These are phyloP conservation scores for Butorides virescens DNA, from an alignment of 2,113 vertebrate genomes.

Conservation along the genomic window DNA sequence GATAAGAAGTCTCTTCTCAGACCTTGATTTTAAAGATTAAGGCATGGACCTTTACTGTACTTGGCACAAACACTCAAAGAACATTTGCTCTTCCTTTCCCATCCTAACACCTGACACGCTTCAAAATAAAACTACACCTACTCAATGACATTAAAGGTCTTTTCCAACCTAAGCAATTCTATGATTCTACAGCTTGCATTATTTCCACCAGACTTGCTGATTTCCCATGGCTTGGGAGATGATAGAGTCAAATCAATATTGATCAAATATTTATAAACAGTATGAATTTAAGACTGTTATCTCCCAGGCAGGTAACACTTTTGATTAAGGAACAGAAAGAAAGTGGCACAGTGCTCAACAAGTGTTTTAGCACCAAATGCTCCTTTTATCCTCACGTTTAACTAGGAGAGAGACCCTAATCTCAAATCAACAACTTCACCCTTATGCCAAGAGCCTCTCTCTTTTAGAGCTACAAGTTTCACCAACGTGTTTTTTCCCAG, in stretches of 20 bases:
- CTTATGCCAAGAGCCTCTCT: neutral
- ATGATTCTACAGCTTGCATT: neutral
- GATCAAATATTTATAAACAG: slow-evolving; percentile 23
- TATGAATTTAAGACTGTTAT: neutral
- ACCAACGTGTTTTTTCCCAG: neutral
- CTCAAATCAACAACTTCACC: neutral
- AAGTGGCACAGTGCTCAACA: rapidly evolving
- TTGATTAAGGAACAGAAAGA: neutral
- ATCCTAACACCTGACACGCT: neutral
- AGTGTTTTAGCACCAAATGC: neutral
- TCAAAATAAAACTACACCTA: neutral
- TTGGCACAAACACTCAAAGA: neutral
- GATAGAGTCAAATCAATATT: neutral
- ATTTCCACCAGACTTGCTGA: neutral
- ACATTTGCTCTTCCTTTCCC: neutral
- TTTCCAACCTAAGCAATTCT: neutral
- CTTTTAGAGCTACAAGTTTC: neutral
- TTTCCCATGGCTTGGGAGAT: neutral
- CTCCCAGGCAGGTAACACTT: neutral
- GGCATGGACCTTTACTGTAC: neutral
- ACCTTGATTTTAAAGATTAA: neutral
- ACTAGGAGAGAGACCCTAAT: neutral
- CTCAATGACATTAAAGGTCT: neutral
- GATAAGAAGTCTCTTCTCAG: neutral
- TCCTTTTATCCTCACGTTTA: neutral